Percentiles rank a stretch among this genome's conserved stretches.
These are phyloP conservation scores for Nomada hirtipes DNA, from an alignment of 2,888 invertebrate species.

Conservation along the genomic window DNA sequence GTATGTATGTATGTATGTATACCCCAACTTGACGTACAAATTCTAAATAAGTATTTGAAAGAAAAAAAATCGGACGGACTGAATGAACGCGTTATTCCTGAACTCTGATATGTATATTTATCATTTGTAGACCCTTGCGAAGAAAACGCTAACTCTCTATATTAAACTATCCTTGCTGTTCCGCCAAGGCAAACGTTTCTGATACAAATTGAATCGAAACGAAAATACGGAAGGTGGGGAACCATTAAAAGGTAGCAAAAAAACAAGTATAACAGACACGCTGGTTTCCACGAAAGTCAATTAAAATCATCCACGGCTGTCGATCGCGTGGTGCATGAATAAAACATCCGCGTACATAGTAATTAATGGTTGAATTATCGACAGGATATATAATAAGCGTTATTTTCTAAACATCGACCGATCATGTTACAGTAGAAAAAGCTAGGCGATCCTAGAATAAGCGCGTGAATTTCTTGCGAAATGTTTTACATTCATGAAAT, in stretches of 20 bases:
- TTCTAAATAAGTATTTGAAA: background rate
- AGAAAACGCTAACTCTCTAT: background rate
- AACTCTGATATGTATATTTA: background rate
- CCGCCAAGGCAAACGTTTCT: too few species aligned
- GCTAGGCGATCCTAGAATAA: background rate
- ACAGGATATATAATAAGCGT: background rate
- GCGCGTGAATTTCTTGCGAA: background rate
- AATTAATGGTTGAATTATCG: slow-evolving; percentile 4
- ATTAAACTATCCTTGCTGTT: background rate
- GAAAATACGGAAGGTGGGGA: background rate
- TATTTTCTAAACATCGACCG: background rate
- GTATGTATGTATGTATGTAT: background rate
- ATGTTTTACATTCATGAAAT: background rate
- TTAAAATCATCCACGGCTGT: background rate
- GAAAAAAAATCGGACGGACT: background rate
- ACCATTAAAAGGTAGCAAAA: background rate
- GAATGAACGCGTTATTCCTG: background rate
- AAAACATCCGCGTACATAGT: background rate
- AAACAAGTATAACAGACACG: background rate
- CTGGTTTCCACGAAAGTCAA: slow-evolving; percentile 13
- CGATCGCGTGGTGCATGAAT: background rate
- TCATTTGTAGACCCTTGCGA: background rate
- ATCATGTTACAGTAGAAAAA: background rate
- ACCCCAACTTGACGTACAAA: background rate
- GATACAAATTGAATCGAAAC: background rate